Percentiles rank a stretch among this genome's conserved stretches.
Evolutionary conservation across 2,113 vertebrate species (phyloP).

Genomic region (Lipophrys pholis): DNA sequence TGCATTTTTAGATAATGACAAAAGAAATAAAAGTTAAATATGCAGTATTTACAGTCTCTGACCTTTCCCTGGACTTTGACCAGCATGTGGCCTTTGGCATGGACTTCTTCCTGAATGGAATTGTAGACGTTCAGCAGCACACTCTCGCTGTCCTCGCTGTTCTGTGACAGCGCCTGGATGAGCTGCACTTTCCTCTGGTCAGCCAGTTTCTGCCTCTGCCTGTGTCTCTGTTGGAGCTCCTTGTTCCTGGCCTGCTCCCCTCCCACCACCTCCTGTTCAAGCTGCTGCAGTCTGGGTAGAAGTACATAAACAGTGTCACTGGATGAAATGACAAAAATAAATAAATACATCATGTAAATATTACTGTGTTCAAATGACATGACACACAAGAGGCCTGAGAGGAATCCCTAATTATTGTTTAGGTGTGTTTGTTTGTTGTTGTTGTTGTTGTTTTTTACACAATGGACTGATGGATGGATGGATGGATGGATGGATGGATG

Average conservation of each 20-base stretch:
- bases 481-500: too few species aligned
- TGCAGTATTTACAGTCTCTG: slow-evolving; percentile 12
- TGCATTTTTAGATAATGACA: too few species aligned
- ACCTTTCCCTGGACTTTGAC: slow-evolving; percentile 90
- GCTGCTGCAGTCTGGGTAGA: slow-evolving; percentile 85
- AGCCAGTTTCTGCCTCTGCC: slow-evolving; percentile 78
- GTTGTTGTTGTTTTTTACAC: too few species aligned
- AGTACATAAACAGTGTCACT: neutral
- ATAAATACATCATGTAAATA: too few species aligned
- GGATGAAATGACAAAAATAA: too few species aligned
- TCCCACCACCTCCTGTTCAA: slow-evolving; percentile 88
- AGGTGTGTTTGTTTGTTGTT: too few species aligned
- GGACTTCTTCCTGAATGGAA: slow-evolving; percentile 91
- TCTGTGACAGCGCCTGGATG: slow-evolving; percentile 81
- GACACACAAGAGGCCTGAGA: too few species aligned
- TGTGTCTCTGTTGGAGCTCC: slow-evolving; percentile 86
- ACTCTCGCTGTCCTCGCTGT: slow-evolving; percentile 82
- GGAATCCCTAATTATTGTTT: too few species aligned
- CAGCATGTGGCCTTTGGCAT: slow-evolving; percentile 87
- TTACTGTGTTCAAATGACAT: too few species aligned
- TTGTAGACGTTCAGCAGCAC: slow-evolving; percentile 86
- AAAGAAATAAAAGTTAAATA: too few species aligned
- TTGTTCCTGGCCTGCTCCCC: slow-evolving; percentile 90
- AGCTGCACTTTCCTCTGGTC: slow-evolving; percentile 87
- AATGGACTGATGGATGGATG: too few species aligned